Base-by-base conservation (phyloP, 2,888 invertebrate genomes). In the Callinectes sapidus region DNA sequence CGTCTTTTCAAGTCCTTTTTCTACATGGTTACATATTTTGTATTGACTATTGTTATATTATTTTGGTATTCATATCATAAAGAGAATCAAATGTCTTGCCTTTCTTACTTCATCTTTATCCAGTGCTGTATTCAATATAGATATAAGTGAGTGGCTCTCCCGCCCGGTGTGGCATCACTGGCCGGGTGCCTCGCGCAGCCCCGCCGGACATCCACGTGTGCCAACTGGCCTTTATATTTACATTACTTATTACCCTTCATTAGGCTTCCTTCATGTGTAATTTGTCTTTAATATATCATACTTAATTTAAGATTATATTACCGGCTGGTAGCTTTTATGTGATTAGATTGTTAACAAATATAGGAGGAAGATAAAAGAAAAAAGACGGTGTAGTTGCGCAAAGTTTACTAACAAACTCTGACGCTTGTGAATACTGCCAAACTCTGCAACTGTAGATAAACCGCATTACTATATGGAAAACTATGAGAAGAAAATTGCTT, bases 371-470 rank as follows among this genome's bases (percentile, higher is more conserved):
- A 28, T 18, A 55, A 35, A 5, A 48, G 6, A 42, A 71, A 71
- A 16, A 54, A 39, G 90, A 71, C 6, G n/a, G 28, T 28, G 18
- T 71, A 35, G 39, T 55, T 92, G 92, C 92, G 92, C 92, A 81
- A 81, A 89, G 61, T 88, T 85, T 77, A 89, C 89, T 89, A 89
- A 85, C 92, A 89, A 81, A 89, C 92, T 88, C 89, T 91, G 87
- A 89, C 77, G 89, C 18, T 6, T 18, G 13, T 55, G 10, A n/a
- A 32, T n/a, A 14, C n/a, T 61, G 89, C 55, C 55, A 42, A 8
- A 35, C 32, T 35, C 32, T 81, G 32, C 28, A 28, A 28, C 28
- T 71, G 23, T n/a, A 28, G n/a, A 71, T 28, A 2, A 10, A 1
- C 71, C 13, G 8, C 28, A 71, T 71, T 71, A 28, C 10, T 28